Evolutionary conservation across 2,888 invertebrate genomes (phyloP).

Genomic region (Saturnia pavonia): DNA sequence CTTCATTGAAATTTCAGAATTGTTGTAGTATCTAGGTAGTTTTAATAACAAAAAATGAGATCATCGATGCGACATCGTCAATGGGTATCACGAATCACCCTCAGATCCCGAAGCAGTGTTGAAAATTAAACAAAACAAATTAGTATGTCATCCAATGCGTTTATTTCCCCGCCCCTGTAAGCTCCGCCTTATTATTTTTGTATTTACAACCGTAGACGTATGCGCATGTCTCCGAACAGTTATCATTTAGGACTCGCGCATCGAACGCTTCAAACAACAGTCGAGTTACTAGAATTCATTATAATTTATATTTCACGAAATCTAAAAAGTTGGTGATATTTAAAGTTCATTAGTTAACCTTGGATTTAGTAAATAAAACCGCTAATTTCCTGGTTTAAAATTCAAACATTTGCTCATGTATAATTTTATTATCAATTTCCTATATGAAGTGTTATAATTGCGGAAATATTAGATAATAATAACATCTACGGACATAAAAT

Average conservation of each 20-base stretch:
- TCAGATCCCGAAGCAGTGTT: slow-evolving; percentile 5
- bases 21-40: neutral
- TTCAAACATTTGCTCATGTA: neutral
- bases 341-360: neutral
- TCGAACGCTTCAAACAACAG: slow-evolving; percentile 29
- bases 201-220: slow-evolving; percentile 28
- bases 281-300: neutral
- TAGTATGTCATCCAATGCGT: slow-evolving; percentile 9
- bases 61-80: neutral
- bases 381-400: neutral
- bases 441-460: neutral
- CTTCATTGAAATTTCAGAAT: neutral
- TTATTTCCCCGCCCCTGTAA: slow-evolving; percentile 47
- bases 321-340: neutral
- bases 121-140: slow-evolving; percentile 12
- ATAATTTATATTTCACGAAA: neutral
- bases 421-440: neutral
- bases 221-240: slow-evolving; percentile 28
- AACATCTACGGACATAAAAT: too few relatives aligned
- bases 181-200: slow-evolving; percentile 44
- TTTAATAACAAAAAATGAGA: neutral
- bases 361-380: neutral
- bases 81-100: neutral
- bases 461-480: neutral
- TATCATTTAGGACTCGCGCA: slow-evolving; percentile 33